Base-by-base conservation (phyloP, 2,113 vertebrate species). In the Chinchilla lanigera region DNA sequence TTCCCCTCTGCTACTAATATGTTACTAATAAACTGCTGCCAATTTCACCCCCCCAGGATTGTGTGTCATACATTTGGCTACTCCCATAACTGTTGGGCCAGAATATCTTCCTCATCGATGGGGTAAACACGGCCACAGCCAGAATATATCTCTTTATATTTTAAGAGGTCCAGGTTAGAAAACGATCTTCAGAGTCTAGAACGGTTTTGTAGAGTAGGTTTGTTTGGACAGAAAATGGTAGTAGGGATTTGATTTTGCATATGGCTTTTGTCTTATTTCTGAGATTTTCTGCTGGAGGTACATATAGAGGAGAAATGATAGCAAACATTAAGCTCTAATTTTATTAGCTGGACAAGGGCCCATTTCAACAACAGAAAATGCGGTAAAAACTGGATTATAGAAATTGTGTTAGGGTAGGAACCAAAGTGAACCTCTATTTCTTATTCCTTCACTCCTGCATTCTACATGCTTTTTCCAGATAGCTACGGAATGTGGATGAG, bases 291-390 rank as follows among this genome's bases (percentile, higher is more conserved):
- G 80, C 17, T 7, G 17, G 73, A 96, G 52, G 20, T 75, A 41
- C 24, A 67, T 38, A 16, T 60, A 94, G 75, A 90, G 7, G 33
- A 95, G 44, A 95, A 93, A 93, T n/a, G 11, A 92, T 6, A 75
- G 83, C 41, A 94, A 65, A 84, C n/a, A 80, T 80, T 47, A 81
- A 97, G 13, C 60, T 75, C 19, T 61, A 65, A 89, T 86, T 89
- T 67, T 58, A 90, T 83, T 89, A 80, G 52, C 20, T 19, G 26
- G 50, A 44, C 52, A 91, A 83, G 38, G 50, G 83, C 19, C 19
- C 7, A 17, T 16, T 80, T 90, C 12, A 13, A 63, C 28, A 89
- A 65, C 11, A 77, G 38, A 86, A 35, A 96, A 77, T 65, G 11
- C 7, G 90, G 56, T 90, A 63, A 86, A 92, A 96, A 63, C 38